Evolutionary conservation across 2,797 vertebrate species (phyloP), one percentile per base, ranked within the genome.

Genomic region (Trematomus bernacchii): DNA sequence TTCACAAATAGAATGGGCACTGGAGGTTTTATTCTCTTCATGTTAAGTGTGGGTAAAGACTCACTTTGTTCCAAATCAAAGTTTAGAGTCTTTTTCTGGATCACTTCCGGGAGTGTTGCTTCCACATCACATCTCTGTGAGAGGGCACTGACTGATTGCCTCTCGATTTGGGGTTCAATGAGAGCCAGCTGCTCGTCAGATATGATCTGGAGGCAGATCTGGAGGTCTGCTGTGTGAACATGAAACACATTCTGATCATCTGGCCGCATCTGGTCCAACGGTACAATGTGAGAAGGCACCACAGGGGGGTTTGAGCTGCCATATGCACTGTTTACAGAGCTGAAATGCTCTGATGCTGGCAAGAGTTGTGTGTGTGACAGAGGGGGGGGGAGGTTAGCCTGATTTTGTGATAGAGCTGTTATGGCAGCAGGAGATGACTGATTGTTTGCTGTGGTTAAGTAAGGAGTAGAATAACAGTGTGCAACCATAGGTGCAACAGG

Each of bases 141-240:
- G 40, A 68, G 10, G 11, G 27, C 12, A 12, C 21, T 52, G 1
- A n/a, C 71, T 46, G 47, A 64, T 52, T 77, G 81, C 15, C 68
- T 84, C 76, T 95, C 93, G 43, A 96, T 95, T 77, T 95, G 94
- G 0, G 92, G 92, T 71, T 94, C 93, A 27, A 94, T 94, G 37
- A 95, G 89, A 18, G 95, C 94, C 55, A 96, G 72, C 87, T 95
- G 94, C 82, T 95, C 94, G 0, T 95, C 95, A 27, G 95, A 95
- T 85, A 96, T 95, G 46, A 96, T 91, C 80, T 96, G 93, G 64
- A 95, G 87, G 71, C 94, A 93, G 63, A 96, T 95, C 82, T 96
- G 95, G 43, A 96, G 94, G 66, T 95, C 95, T 62, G 93, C 90
- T 12, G 94, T 95, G 51, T 92, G 93, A 33, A 95, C 89, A 21